Percentiles rank a stretch among this genome's conserved stretches.
These are phyloP conservation scores for Bettongia penicillata DNA, from an alignment of 2,113 vertebrate genomes.

Conservation along the genomic window DNA sequence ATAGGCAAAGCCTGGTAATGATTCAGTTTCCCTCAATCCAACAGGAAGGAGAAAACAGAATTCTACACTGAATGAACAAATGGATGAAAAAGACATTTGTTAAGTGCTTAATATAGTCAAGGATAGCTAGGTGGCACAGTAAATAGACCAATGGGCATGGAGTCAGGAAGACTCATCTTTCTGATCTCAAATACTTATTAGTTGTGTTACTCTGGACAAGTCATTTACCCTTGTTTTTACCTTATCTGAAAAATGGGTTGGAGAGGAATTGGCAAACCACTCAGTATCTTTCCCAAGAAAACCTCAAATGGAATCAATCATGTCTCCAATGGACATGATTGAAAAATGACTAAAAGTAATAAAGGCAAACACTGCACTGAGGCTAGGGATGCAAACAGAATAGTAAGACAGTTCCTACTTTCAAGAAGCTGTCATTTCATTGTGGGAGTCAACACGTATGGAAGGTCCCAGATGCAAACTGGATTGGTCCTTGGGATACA, in stretches of 20 bases:
- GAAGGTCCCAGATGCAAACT: not conserved
- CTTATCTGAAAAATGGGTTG: not conserved
- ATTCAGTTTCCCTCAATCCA: not conserved
- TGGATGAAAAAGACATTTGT: not conserved
- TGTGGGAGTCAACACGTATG: not conserved
- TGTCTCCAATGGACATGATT: not conserved
- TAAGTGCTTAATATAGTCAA: constrained; percentile 10
- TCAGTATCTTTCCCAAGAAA: not conserved
- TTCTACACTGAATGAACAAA: not conserved
- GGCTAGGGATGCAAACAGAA: not conserved
- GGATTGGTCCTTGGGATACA: not conserved
- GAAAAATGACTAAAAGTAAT: not conserved
- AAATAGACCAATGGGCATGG: not conserved
- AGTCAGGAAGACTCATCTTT: not conserved
- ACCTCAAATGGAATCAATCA: not conserved
- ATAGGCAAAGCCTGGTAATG: not conserved
- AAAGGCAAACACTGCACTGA: not conserved
- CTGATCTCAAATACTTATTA: not conserved
- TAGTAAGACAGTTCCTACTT: not conserved
- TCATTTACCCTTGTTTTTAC: not conserved
- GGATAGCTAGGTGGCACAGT: not conserved
- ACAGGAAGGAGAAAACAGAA: not conserved
- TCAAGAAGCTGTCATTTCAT: not conserved
- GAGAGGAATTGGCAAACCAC: not conserved
- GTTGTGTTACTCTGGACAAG: not conserved